A percentile compares a stretch with the other conserved stretches of the same genome.
Evolutionary conservation across 2,797 vertebrate genomes (phyloP).

Genomic region (Danio albolineatus): DNA sequence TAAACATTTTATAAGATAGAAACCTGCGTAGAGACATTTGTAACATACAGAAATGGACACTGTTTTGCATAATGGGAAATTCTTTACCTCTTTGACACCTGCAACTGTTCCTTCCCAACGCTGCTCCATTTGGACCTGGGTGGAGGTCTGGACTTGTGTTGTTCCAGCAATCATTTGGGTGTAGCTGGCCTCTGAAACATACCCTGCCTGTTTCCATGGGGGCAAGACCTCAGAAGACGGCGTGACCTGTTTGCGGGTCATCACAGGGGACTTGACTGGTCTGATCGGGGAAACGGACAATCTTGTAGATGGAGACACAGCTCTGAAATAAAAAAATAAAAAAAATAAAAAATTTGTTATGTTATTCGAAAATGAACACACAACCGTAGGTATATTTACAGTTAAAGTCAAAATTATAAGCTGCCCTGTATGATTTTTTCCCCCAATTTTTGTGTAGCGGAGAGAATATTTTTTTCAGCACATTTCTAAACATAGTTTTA

Average conservation of each 20-base stretch:
- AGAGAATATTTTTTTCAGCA: too few relatives aligned
- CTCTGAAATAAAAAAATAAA: constrained; percentile 72
- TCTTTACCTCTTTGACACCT: constrained; percentile 83
- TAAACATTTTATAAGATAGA: not conserved
- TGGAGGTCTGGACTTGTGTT: constrained; percentile 74
- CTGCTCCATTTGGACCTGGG: constrained; percentile 82
- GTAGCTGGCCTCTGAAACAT: constrained; percentile 81
- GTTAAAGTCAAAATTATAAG: too few relatives aligned
- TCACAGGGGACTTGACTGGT: constrained; percentile 91
- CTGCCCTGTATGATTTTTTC: too few relatives aligned
- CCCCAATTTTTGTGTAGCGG: too few relatives aligned
- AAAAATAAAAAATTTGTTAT: not conserved
- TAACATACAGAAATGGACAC: constrained; percentile 29
- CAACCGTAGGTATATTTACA: not conserved
- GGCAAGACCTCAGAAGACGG: constrained; percentile 85
- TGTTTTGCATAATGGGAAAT: not conserved
- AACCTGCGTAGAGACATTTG: not conserved
- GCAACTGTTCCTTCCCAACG: constrained; percentile 81
- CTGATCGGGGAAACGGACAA: constrained; percentile 92
- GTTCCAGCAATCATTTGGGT: constrained; percentile 77
- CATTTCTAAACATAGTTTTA: too few relatives aligned
- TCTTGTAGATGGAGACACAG: constrained; percentile 89
- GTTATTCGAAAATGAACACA: not conserved
- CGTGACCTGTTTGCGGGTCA: constrained; percentile 81
- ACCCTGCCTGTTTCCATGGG: constrained; percentile 92